These are phyloP conservation scores for Paedocypris sp. DNA, from an alignment of 2,113 vertebrate genomes.

Conservation along the genomic window DNA sequence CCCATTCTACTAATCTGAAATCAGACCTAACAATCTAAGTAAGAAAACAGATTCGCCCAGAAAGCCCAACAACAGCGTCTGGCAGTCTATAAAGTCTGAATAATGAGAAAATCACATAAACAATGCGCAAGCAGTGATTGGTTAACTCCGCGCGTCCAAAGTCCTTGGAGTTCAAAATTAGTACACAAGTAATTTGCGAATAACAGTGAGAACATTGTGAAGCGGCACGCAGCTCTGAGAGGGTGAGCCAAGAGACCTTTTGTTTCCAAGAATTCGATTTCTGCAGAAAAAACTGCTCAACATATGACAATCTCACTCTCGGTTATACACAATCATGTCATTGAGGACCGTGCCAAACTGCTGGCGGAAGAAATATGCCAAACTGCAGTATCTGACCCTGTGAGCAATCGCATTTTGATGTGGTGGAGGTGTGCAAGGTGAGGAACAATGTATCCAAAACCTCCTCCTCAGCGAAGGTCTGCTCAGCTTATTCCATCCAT, in stretches of 20 bases:
- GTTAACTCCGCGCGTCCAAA: neutral
- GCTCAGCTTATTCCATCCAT: slow-evolving; percentile 13
- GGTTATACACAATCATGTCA: neutral
- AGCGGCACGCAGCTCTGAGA: slow-evolving; percentile 20
- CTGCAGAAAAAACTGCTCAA: slow-evolving; percentile 42
- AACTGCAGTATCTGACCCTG: too few species aligned
- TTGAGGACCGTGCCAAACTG: too few species aligned
- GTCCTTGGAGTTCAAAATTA: slow-evolving; percentile 17
- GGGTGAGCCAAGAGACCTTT: slow-evolving; percentile 45
- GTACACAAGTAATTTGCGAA: slow-evolving; percentile 31
- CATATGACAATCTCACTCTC: slow-evolving; percentile 28
- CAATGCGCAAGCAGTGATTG: neutral
- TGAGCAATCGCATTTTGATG: too few species aligned
- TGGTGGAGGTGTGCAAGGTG: too few species aligned
- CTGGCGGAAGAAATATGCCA: too few species aligned
- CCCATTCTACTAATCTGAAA: too few species aligned
- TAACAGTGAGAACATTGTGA: slow-evolving; percentile 54
- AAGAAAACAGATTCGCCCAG: too few species aligned
- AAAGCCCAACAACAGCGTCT: too few species aligned
- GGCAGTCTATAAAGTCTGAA: too few species aligned
- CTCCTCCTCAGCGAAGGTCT: neutral
- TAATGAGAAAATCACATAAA: too few species aligned
- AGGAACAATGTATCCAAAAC: slow-evolving; percentile 2
- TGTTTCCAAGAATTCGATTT: slow-evolving; percentile 44
- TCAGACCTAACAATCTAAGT: too few species aligned